Base-by-base conservation (phyloP, 1,140 invertebrate genomes). In the Gonioctena quinquepunctata region DNA sequence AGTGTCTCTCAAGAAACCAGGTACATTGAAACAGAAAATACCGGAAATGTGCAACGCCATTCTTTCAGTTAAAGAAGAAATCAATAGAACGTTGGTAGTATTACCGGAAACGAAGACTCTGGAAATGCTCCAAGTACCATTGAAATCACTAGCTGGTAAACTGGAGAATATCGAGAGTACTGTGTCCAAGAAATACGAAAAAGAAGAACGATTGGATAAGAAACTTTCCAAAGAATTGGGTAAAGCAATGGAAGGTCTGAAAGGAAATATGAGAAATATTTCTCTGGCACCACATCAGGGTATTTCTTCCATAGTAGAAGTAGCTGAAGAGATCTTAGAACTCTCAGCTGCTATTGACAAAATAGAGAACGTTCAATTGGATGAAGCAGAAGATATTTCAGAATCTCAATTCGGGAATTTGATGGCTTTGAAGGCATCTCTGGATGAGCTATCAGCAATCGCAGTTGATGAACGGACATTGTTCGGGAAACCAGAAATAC, bases 41-140 rank as follows among this genome's bases (percentile, higher is more conserved):
- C 66, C 57, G 21, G 28, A 69, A 59, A 7, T 75, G 1, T 23
- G 59, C 3, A 61, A 52, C 8, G 65, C 69, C 57, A 33, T 73
- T 16, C 8, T 60, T 16, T 27, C 27, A 7, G 6, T 73, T 18
- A 76, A 76, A 71, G 25, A 67, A 52, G 49, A 28, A 59, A 56
- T 76, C 5, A 60, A 68, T n/a, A 74, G 28, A 52, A 52, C 70
- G 1, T 13, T 59, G 4, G 26, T 63, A 48, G 2, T 16, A 21
- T 21, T 54, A 11, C 59, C 57, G 2, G 61, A 63, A 66, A 8
- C 56, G 1, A 66, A 71, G 22, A 22, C 3, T 16, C 13, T 71
- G 21, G 8, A 68, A 57, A 19, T 28, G 8, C 57, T 68, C 11
- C 57, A 59, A 52, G 6, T 28, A 60, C 59, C 73, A 11, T 54